A percentile compares a stretch with the other conserved stretches of the same genome.
Evolutionary conservation across 2,113 vertebrate species (phyloP).

Genomic region (Ciconia boyciana): DNA sequence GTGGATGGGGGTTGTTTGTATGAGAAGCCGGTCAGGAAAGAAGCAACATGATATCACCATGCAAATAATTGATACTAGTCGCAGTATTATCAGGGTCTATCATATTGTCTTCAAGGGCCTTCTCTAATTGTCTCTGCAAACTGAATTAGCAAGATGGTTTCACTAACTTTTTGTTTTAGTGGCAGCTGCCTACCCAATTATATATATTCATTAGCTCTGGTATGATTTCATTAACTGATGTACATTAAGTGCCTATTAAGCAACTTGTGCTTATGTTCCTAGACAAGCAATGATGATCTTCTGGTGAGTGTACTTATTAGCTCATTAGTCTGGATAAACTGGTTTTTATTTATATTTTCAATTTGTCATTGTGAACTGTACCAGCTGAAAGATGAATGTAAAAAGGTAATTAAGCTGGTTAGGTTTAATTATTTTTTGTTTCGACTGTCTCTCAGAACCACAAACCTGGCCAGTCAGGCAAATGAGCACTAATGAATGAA

Average conservation of each 20-base stretch:
- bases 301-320: background rate
- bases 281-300: conserved; percentile 39
- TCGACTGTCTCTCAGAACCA: conserved; percentile 48
- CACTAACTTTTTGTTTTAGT: background rate
- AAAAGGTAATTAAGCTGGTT: conserved; percentile 58
- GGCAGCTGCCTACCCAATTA: conserved; percentile 42
- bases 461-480: conserved; percentile 44
- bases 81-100: background rate
- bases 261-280: conserved; percentile 22
- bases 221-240: conserved; percentile 51
- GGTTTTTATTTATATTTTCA: conserved; percentile 41
- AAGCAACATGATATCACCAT: fast-evolving
- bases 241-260: conserved; percentile 38
- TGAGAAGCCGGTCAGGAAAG: background rate
- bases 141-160: conserved; percentile 25
- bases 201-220: conserved; percentile 37
- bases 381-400: conserved; percentile 28
- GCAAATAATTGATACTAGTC: background rate
- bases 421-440: conserved; percentile 70
- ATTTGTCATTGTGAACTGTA: conserved; percentile 4
- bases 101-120: conserved; percentile 29
- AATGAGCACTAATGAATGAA: conserved; percentile 69
- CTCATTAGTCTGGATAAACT: background rate
- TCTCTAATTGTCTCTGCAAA: conserved; percentile 25
- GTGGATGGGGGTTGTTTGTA: background rate